A percentile compares a stretch with the other conserved stretches of the same genome.
Conservation (phyloP, 2,888 invertebrate genomes). For the Leptopterna dolabrata region DNA sequence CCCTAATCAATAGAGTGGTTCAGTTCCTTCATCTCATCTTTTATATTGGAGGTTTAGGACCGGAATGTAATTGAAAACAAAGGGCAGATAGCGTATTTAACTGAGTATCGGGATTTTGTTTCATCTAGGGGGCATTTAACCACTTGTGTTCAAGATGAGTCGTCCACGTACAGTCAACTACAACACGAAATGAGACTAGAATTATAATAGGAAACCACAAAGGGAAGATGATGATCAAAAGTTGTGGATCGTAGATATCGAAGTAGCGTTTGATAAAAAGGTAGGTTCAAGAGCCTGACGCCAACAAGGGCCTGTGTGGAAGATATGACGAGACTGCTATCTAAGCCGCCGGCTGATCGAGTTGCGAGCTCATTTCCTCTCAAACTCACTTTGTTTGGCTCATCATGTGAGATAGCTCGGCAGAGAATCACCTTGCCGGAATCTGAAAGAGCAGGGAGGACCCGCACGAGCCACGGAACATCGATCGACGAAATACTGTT, state of each 20-base stretch:
- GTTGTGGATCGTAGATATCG: neutral
- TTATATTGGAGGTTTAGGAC: no score
- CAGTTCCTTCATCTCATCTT: no score
- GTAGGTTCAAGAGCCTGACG: neutral
- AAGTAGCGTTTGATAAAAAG: neutral
- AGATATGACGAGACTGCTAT: neutral
- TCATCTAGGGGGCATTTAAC: no score
- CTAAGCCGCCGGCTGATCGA: slow-evolving; percentile 30
- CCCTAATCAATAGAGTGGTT: no score
- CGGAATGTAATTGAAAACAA: no score
- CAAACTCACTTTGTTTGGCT: slow-evolving; percentile 33
- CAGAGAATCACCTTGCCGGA: neutral
- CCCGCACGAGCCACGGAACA: neutral
- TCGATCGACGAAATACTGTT: neutral
- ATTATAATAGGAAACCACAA: no score
- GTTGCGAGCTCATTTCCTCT: slow-evolving; percentile 48
- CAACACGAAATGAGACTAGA: no score
- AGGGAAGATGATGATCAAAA: no score
- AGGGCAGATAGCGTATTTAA: no score
- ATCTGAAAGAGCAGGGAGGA: neutral
- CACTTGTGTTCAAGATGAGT: no score
- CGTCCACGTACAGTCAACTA: no score
- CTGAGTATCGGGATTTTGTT: no score
- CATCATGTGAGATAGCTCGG: slow-evolving; percentile 14
- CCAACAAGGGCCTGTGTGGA: neutral